phyloP scores from a whole-genome alignment of 2,797 vertebrate species.

The Staurois parvus region DNA sequence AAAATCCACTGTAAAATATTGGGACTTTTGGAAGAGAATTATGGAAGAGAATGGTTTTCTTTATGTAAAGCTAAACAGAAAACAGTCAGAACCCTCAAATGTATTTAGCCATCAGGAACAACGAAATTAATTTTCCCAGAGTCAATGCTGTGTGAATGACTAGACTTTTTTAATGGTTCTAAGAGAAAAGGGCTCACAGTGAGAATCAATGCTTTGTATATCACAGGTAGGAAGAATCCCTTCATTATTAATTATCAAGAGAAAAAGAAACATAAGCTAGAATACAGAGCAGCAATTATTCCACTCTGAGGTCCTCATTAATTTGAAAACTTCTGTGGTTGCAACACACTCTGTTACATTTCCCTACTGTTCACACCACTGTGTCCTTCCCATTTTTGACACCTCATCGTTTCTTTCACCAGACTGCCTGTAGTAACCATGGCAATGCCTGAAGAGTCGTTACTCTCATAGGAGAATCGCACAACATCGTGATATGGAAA shows the following conservation, averaged over 20 bases:
- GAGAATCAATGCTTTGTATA: slow-evolving; percentile 28
- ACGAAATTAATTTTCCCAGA: slow-evolving; percentile 12
- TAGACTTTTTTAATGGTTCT: slow-evolving; percentile 17
- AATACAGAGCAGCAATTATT: slow-evolving; percentile 51
- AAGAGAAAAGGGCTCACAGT: slow-evolving; percentile 24
- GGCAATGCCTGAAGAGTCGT: slow-evolving; percentile 37
- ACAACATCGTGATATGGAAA: slow-evolving; percentile 8
- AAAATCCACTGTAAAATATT: not conserved
- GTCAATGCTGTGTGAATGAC: slow-evolving; percentile 30
- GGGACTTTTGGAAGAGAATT: not conserved
- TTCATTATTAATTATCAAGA: slow-evolving; percentile 49
- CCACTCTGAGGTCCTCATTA: slow-evolving; percentile 50
- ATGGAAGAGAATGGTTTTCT: not conserved
- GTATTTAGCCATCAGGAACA: not conserved
- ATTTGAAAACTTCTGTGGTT: slow-evolving; percentile 46
- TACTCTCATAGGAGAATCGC: slow-evolving; percentile 32
- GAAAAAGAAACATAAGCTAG: slow-evolving; percentile 41
- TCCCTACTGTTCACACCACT: slow-evolving; percentile 50
- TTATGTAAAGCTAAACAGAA: not conserved
- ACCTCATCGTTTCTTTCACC: slow-evolving; percentile 40
- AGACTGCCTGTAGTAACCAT: slow-evolving; percentile 41
- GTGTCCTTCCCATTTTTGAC: slow-evolving; percentile 51
- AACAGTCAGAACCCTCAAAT: slow-evolving; percentile 1
- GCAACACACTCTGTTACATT: slow-evolving; percentile 39
- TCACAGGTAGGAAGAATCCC: slow-evolving; percentile 45